These are phyloP conservation scores for Anguilla obscura DNA, from an alignment of 2,797 vertebrate species.

Conservation along the genomic window DNA sequence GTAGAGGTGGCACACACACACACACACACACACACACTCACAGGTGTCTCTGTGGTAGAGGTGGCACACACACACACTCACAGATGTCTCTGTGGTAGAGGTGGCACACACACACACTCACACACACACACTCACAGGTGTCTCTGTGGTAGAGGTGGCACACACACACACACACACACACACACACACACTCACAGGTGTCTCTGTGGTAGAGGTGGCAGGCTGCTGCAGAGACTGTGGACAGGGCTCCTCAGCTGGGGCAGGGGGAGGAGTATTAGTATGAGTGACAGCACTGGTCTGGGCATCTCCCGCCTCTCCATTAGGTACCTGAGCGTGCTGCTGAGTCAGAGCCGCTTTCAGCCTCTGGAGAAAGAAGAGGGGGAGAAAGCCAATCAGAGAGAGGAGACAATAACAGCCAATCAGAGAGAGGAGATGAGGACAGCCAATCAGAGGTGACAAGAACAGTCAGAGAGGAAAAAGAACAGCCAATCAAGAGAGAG, in stretches of 20 bases:
- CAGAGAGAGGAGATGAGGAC: too few species aligned
- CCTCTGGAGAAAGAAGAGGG: slow-evolving; percentile 68
- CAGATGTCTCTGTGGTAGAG: too few species aligned
- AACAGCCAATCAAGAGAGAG: too few species aligned
- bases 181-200: slow-evolving; percentile 76
- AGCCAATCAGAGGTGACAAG: too few species aligned
- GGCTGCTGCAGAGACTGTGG: slow-evolving; percentile 78
- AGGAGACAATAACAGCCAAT: not conserved
- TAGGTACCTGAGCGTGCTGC: slow-evolving; percentile 91
- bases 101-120: too few species aligned
- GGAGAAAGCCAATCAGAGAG: not conserved
- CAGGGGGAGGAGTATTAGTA: slow-evolving; percentile 78
- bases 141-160: not conserved
- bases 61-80: too few species aligned
- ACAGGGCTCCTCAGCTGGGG: slow-evolving; percentile 79
- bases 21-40: too few species aligned
- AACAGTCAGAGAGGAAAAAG: too few species aligned
- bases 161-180: not conserved
- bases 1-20: too few species aligned
- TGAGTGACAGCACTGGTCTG: slow-evolving; percentile 81
- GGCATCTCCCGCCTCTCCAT: slow-evolving; percentile 83
- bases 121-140: not conserved
- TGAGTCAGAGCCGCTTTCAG: slow-evolving; percentile 89
- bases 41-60: too few species aligned
- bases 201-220: slow-evolving; percentile 97